These are phyloP conservation scores for Eufriesea mexicana DNA, from an alignment of 1,140 invertebrate genomes.

Conservation along the genomic window DNA sequence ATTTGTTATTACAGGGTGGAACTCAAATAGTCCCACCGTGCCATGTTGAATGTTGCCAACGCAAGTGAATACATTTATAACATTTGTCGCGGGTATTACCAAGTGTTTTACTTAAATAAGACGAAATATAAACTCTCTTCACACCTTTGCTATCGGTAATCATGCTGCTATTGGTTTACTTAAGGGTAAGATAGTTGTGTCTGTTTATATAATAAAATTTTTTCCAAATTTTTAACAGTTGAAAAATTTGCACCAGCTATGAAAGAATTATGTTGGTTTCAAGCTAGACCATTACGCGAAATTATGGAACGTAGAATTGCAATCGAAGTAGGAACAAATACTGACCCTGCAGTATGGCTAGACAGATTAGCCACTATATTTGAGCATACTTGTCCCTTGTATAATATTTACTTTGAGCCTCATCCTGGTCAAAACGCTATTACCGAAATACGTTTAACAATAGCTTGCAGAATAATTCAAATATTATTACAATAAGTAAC, in stretches of 20 bases:
- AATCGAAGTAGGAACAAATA: slow-evolving; percentile 81
- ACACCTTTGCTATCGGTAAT: slow-evolving; percentile 90
- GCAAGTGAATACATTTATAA: too few species aligned
- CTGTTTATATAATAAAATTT: background rate
- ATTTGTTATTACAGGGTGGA: too few species aligned
- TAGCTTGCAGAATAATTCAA: background rate
- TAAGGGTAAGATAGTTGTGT: slow-evolving; percentile 84
- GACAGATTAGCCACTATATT: slow-evolving; percentile 96
- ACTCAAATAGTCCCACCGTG: too few species aligned
- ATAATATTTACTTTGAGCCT: slow-evolving; percentile 83
- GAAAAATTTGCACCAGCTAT: slow-evolving; percentile 88
- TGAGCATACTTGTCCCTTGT: slow-evolving; percentile 87
- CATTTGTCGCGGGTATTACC: too few species aligned
- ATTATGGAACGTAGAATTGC: slow-evolving; percentile 82
- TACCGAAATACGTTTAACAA: slow-evolving; percentile 84
- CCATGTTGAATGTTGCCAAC: too few species aligned
- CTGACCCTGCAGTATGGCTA: slow-evolving; percentile 95
- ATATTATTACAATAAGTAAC: background rate
- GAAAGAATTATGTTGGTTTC: slow-evolving; percentile 90
- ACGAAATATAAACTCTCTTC: too few species aligned
- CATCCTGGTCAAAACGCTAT: slow-evolving; percentile 93
- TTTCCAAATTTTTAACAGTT: slow-evolving; percentile 78
- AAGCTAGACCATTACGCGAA: slow-evolving; percentile 86
- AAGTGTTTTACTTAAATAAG: too few species aligned
- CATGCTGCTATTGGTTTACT: slow-evolving; percentile 92